Percentiles rank a stretch among this genome's conserved stretches.
Conservation (phyloP, 2,888 invertebrate genomes). For the Calliopum simillimum region DNA sequence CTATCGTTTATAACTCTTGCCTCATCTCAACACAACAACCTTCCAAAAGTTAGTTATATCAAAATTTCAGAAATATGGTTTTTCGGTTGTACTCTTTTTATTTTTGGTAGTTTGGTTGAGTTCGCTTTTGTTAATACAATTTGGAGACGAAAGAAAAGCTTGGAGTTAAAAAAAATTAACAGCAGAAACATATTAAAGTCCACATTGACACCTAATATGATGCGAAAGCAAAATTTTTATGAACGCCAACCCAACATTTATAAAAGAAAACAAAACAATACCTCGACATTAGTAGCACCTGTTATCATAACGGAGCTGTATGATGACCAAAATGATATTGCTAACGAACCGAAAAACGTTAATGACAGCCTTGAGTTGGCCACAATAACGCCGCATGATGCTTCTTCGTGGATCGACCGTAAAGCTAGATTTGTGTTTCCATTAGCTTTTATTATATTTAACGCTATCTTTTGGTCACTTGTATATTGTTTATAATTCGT, state of each 20-base stretch:
- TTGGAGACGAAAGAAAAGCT: constrained; percentile 78
- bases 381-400: constrained; percentile 90
- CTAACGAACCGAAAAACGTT: constrained; percentile 22
- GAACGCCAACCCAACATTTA: constrained; percentile 44
- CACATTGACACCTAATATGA: constrained; percentile 82
- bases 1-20: constrained; percentile 88
- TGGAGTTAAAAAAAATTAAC: constrained; percentile 69
- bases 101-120: constrained; percentile 86
- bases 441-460: constrained; percentile 81
- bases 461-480: constrained; percentile 82
- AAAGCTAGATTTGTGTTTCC: constrained; percentile 84
- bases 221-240: constrained; percentile 76
- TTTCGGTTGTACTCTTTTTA: constrained; percentile 84
- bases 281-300: constrained; percentile 67
- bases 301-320: constrained; percentile 73
- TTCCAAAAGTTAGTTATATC: constrained; percentile 89
- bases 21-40: constrained; percentile 82
- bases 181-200: constrained; percentile 88
- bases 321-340: constrained; percentile 42
- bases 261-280: background rate
- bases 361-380: constrained; percentile 70
- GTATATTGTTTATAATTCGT: constrained; percentile 71
- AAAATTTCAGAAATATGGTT: constrained; percentile 93
- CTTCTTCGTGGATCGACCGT: constrained; percentile 85
- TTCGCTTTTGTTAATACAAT: constrained; percentile 92